Evolutionary conservation across 2,888 invertebrate species (phyloP), one percentile per base, ranked within the genome.

Genomic region (Scrobipalpa atriplicella): DNA sequence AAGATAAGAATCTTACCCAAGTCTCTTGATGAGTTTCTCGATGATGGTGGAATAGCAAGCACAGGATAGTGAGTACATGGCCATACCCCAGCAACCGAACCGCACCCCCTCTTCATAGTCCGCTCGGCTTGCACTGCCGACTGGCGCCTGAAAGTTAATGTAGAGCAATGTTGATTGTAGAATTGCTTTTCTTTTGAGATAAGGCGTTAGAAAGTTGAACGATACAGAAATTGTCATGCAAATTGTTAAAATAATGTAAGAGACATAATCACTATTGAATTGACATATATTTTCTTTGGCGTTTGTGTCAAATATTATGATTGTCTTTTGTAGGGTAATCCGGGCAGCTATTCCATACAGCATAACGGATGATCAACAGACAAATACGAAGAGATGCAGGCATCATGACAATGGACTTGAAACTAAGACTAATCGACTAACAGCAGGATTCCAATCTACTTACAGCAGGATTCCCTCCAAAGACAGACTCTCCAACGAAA

Each of bases 21-120:
- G 93, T 75, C 94, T 94, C 75, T 95, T 94, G 71, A 99, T 98
- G 10, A 99, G 94, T 81, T 93, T 96, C 83, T 99, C 98, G 68
- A 99, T 98, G 66, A 96, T 84, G 62, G 96, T 94, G 0, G 99
- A 99, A 87, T 99, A 99, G 79, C 97, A 95, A 13, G 98, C 97
- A 81, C 99, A 99, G 0, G 98, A 98, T n/a, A 99, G 85, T 0
- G 98, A 98, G 78, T 97, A 97, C 96, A 97, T 96, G 0, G 98
- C 96, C 99, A 99, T 99, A 36, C 98, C 98, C 96, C 98, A 97
- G 78, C 98, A 99, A 11, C 99, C 99, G 79, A 98, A 98, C 54
- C 98, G 94, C 0, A 99, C 98, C 0, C 99, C 99, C 51, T 96
- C 95, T 84, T 98, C 98, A 81, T 99, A 99, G 10, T 95, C 90